Conservation (phyloP, 2,888 invertebrate genomes). For the Deroplatys truncata region DNA sequence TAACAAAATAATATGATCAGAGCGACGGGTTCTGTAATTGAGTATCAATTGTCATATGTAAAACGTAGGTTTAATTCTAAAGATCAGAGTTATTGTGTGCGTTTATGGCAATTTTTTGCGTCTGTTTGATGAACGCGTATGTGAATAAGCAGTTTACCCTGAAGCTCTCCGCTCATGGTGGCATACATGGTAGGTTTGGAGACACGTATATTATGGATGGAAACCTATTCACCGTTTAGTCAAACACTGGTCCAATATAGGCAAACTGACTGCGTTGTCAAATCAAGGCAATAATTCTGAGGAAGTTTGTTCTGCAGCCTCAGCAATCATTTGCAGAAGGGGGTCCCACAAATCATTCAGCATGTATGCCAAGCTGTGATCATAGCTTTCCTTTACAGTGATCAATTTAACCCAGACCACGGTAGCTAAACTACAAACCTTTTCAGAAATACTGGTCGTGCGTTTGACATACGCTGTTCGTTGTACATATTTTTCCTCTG, state of each 20-base stretch:
- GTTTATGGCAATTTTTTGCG: no score
- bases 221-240: not conserved
- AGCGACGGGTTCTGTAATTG: no score
- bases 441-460: not conserved
- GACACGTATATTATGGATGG: not conserved
- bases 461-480: not conserved
- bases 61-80: no score
- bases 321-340: not conserved
- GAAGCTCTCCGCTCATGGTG: no score
- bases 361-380: not conserved
- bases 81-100: no score
- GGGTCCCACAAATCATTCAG: not conserved
- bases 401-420: not conserved
- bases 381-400: not conserved
- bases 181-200: not conserved
- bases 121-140: not conserved
- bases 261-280: not conserved
- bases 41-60: no score
- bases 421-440: not conserved
- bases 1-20: no score
- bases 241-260: not conserved
- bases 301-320: not conserved
- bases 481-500: no score
- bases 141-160: not conserved
- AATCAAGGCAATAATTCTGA: not conserved